These are phyloP conservation scores for Hemiprocne comata DNA, from an alignment of 2,113 vertebrate genomes.

Conservation along the genomic window DNA sequence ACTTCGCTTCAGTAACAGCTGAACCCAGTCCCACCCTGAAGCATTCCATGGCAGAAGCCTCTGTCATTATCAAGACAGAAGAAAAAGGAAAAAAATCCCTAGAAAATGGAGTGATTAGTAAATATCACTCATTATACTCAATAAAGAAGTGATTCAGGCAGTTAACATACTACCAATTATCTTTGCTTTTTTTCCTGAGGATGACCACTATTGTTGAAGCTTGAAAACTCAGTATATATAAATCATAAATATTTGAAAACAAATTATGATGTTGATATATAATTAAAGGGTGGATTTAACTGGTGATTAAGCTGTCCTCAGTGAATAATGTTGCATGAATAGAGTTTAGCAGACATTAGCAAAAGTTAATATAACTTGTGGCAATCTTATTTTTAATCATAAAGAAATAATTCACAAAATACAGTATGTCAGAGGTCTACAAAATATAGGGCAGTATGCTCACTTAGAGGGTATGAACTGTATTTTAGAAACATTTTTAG, in stretches of 20 bases:
- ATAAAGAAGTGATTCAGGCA: not conserved
- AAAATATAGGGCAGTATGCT: not conserved
- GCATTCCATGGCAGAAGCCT: not conserved
- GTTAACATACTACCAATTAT: not conserved
- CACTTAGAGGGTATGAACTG: not conserved
- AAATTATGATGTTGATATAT: not conserved
- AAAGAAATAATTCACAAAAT: not conserved
- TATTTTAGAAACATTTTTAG: not conserved
- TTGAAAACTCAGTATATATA: not conserved
- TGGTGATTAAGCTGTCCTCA: not conserved
- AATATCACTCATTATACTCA: not conserved
- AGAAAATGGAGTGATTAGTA: not conserved
- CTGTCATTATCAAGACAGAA: not conserved
- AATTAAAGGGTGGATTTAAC: not conserved
- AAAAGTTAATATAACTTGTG: not conserved
- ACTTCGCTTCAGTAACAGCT: not conserved
- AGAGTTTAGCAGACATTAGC: not conserved
- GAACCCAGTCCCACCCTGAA: not conserved
- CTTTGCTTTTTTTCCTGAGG: not conserved
- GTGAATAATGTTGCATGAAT: not conserved
- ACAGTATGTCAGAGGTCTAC: not conserved
- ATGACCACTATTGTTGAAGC: not conserved
- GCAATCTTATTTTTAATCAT: not conserved
- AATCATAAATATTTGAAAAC: not conserved
- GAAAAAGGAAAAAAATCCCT: not conserved